Evolutionary conservation across 1,140 invertebrate species (phyloP), one percentile per base, ranked within the genome.

Genomic region (Lycorma delicatula): DNA sequence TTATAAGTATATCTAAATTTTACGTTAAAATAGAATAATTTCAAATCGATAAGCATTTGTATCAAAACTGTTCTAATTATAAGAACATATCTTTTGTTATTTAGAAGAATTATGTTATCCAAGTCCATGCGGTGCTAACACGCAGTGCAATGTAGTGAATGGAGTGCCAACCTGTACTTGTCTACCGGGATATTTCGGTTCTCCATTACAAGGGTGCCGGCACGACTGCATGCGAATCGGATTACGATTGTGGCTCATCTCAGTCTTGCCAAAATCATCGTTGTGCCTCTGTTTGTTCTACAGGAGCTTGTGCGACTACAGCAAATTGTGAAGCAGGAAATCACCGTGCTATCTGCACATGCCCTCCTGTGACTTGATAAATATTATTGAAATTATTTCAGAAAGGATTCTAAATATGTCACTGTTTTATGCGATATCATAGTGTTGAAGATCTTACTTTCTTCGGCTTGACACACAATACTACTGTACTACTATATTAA

Each of bases 141-240:
- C 87, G 1, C 82, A 86, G 50, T 91, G 87, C 68, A 81, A 87
- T 64, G 85, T 89, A 13, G 74, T 81, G 2, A 85, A 86, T 63
- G 79, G 81, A 38, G 78, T 84, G 23, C 84, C 89, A 4, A 83
- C 86, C 12, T 92, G 89, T 66, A 82, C 79, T 23, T 91, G 87
- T 63, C 64, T 84, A 5, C 81, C 83, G 13, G 85, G 85, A 59
- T 89, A 79, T 65, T 68, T 69, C 66, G 89, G 89, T 6, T 84
- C 83, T 58, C 87, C 88, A 5, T 68, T 91, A 9, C 69, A 72
- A 41, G 87, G 87, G 2, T 92, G 88, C 66, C 77, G 81, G 13
- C 84, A 84, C 66, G 86, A 88, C n/a, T n/a, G n/a, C n/a, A 70
- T 92, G 89, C 66, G 87, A 89, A 46, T 78, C 76, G 1, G 87